Evolutionary conservation across 1,140 invertebrate species (phyloP).

Genomic region (Trichogramma pretiosum): DNA sequence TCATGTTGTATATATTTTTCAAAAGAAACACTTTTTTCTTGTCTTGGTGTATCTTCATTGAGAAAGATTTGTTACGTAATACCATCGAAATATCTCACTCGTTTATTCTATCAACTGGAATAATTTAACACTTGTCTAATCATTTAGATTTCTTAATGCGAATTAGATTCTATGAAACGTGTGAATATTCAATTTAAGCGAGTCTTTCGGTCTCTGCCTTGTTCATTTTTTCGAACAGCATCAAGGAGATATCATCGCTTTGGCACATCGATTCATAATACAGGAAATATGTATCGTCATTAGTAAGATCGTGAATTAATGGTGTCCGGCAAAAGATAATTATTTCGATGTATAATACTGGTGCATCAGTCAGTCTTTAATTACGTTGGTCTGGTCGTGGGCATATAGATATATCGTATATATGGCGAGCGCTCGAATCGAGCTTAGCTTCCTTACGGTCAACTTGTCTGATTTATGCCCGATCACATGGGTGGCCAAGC

Average conservation of each 20-base stretch:
- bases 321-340: constrained; percentile 7
- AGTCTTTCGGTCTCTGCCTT: neutral
- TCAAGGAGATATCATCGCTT: neutral
- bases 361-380: constrained; percentile 17
- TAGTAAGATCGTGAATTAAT: constrained; percentile 12
- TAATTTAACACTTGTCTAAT: too few relatives aligned
- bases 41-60: too few relatives aligned
- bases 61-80: too few relatives aligned
- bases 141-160: too few relatives aligned
- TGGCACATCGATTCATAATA: constrained; percentile 4
- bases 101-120: too few relatives aligned
- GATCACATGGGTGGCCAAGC: constrained; percentile 15
- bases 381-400: constrained; percentile 15
- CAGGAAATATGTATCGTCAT: too few relatives aligned
- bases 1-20: too few relatives aligned
- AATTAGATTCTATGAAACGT: too few relatives aligned
- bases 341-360: constrained; percentile 15
- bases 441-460: constrained; percentile 15
- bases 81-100: too few relatives aligned
- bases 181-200: neutral
- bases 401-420: too few relatives aligned
- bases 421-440: too few relatives aligned
- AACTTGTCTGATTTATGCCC: constrained; percentile 14
- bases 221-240: constrained; percentile 1
- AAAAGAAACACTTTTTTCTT: too few relatives aligned